Percentiles rank a stretch among this genome's conserved stretches.
phyloP scores from a whole-genome alignment of 2,888 invertebrate species.

The Axea sp. region DNA sequence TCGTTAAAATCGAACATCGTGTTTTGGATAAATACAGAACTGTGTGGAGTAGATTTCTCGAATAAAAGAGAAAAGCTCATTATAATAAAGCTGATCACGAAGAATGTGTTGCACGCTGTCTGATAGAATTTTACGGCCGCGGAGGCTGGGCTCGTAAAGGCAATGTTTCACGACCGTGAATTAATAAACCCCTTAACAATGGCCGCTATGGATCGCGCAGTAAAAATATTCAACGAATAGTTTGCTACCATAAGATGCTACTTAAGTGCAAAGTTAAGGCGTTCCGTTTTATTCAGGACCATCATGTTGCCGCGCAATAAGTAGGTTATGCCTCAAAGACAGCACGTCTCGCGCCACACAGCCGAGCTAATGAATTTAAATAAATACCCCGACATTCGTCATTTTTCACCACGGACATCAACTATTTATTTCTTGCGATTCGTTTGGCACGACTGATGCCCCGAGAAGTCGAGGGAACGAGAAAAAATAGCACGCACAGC shows the following conservation, averaged over 20 bases:
- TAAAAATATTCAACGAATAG: slow-evolving; percentile 64
- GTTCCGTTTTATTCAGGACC: slow-evolving; percentile 60
- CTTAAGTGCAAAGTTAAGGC: slow-evolving; percentile 61
- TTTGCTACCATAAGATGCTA: slow-evolving; percentile 60
- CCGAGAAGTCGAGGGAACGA: neutral
- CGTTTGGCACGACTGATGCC: neutral
- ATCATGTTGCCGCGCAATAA: slow-evolving; percentile 38
- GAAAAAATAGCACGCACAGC: neutral
- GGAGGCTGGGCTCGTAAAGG: slow-evolving; percentile 61
- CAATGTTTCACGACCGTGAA: slow-evolving; percentile 64
- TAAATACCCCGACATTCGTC: slow-evolving; percentile 24
- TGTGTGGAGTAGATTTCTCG: slow-evolving; percentile 56
- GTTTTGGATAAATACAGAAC: slow-evolving; percentile 59
- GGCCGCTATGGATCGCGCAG: slow-evolving; percentile 53
- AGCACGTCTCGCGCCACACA: slow-evolving; percentile 23
- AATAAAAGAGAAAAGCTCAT: slow-evolving; percentile 63
- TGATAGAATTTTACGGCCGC: slow-evolving; percentile 61
- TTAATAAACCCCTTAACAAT: slow-evolving; percentile 64
- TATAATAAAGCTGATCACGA: slow-evolving; percentile 63
- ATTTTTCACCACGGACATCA: slow-evolving; percentile 7
- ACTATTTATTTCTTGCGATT: slow-evolving; percentile 5
- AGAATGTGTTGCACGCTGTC: slow-evolving; percentile 60
- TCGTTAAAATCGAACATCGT: slow-evolving; percentile 58
- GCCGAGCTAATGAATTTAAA: slow-evolving; percentile 36
- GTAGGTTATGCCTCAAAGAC: slow-evolving; percentile 48